Percentiles rank a stretch among this genome's conserved stretches.
Conservation (phyloP, 2,113 vertebrate species). For the Phyllostomus discolor region DNA sequence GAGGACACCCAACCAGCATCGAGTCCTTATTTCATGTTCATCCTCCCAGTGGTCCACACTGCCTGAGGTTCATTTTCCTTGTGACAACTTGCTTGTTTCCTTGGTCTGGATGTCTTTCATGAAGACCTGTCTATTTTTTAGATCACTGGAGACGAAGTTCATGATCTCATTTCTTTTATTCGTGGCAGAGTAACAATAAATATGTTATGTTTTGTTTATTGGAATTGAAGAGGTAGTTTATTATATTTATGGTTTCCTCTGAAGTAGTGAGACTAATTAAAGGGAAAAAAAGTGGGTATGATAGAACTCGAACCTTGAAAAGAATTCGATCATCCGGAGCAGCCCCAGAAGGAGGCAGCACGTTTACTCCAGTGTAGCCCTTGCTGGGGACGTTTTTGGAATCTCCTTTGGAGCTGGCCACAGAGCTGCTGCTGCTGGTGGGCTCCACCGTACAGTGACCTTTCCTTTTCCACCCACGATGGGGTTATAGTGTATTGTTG, state of each 20-base stretch:
- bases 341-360: neutral
- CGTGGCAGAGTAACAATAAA: neutral
- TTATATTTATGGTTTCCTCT: conserved; percentile 12
- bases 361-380: neutral
- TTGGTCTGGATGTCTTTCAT: neutral
- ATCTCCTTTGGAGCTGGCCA: neutral
- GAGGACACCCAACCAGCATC: neutral
- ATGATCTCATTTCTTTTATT: neutral
- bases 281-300: neutral
- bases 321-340: neutral
- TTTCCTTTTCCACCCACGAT: neutral
- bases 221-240: neutral
- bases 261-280: neutral
- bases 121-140: neutral
- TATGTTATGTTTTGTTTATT: neutral
- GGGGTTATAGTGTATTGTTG: neutral
- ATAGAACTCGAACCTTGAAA: neutral
- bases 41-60: neutral
- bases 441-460: neutral
- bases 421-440: neutral
- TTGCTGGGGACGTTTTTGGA: neutral
- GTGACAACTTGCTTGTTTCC: neutral
- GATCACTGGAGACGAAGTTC: neutral
- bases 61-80: neutral
- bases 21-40: neutral